These are phyloP conservation scores for Diploscapter pachys DNA, from an alignment of 1,140 invertebrate species.

Conservation along the genomic window DNA sequence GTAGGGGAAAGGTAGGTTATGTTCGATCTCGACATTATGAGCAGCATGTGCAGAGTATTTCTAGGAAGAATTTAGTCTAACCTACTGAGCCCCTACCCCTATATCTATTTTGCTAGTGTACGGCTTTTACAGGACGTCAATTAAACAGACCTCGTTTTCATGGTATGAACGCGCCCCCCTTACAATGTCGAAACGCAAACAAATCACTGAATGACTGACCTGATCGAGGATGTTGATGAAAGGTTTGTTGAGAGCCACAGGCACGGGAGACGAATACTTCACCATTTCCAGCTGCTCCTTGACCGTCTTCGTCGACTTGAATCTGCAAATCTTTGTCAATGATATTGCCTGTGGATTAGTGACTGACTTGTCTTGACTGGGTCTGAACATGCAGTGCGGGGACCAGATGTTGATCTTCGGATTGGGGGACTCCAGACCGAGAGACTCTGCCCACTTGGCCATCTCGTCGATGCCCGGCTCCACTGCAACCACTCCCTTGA, in stretches of 20 bases:
- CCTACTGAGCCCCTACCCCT: no score
- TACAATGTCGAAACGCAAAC: background rate
- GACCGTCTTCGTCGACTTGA: slow-evolving; percentile 20
- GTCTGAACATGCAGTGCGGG: slow-evolving; percentile 9
- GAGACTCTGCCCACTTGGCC: slow-evolving; percentile 8
- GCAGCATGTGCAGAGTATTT: no score
- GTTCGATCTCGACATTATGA: no score
- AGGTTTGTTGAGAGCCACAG: slow-evolving; percentile 35
- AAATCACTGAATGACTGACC: slow-evolving; percentile 14
- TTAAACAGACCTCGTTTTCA: background rate
- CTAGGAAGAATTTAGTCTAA: no score
- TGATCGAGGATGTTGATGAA: slow-evolving; percentile 46
- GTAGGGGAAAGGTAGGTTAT: no score
- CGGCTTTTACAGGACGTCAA: no score
- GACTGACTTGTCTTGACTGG: slow-evolving; percentile 20
- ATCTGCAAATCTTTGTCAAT: slow-evolving; percentile 15
- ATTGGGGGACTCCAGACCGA: background rate
- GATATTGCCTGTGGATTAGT: slow-evolving; percentile 17
- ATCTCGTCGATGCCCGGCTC: slow-evolving; percentile 30
- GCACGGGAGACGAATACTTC: slow-evolving; percentile 33
- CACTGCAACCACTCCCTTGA: slow-evolving; percentile 39
- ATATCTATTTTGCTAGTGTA: no score
- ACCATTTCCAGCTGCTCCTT: slow-evolving; percentile 38
- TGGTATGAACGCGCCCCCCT: background rate
- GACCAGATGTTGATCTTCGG: background rate